Conservation (phyloP, 1,140 invertebrate species). For the Thereuonema tuberculata region DNA sequence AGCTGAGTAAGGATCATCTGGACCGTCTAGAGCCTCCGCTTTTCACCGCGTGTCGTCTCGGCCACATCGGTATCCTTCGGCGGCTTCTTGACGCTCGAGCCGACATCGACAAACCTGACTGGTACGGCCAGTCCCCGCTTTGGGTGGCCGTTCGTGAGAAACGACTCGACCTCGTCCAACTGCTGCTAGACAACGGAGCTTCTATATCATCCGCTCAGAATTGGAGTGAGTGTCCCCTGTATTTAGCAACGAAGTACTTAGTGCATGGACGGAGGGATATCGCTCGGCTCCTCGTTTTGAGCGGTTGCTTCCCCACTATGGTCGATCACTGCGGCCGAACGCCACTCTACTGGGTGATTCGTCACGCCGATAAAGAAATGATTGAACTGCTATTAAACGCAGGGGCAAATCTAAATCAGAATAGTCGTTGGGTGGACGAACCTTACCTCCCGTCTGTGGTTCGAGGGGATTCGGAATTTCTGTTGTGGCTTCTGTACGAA, state of each 20-base stretch:
- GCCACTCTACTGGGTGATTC: slow-evolving; percentile 11
- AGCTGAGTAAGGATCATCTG: slow-evolving; percentile 15
- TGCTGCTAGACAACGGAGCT: slow-evolving; percentile 16
- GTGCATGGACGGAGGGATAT: slow-evolving; percentile 1
- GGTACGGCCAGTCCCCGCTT: slow-evolving; percentile 16
- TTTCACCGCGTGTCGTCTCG: slow-evolving; percentile 23
- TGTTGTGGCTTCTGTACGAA: neutral
- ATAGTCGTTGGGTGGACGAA: slow-evolving; percentile 2
- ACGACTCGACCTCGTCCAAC: slow-evolving; percentile 12
- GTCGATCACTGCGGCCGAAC: neutral
- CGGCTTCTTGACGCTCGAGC: slow-evolving; percentile 17
- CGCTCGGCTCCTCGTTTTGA: slow-evolving; percentile 12
- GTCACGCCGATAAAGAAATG: slow-evolving; percentile 4
- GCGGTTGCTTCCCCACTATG: slow-evolving; percentile 10
- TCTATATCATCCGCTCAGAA: neutral
- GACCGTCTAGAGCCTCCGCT: slow-evolving; percentile 21
- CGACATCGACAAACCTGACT: slow-evolving; percentile 20
- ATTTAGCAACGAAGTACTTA: slow-evolving; percentile 8
- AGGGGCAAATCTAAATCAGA: neutral
- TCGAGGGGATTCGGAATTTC: neutral
- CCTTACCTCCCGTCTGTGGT: neutral
- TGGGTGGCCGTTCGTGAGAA: slow-evolving; percentile 19
- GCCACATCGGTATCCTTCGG: slow-evolving; percentile 19
- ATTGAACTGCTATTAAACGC: slow-evolving; percentile 9
- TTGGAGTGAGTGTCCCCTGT: slow-evolving; percentile 15